Evolutionary conservation across 2,113 vertebrate genomes (phyloP), one percentile per base, ranked within the genome.

Genomic region (Nycticryphes semicollaris): DNA sequence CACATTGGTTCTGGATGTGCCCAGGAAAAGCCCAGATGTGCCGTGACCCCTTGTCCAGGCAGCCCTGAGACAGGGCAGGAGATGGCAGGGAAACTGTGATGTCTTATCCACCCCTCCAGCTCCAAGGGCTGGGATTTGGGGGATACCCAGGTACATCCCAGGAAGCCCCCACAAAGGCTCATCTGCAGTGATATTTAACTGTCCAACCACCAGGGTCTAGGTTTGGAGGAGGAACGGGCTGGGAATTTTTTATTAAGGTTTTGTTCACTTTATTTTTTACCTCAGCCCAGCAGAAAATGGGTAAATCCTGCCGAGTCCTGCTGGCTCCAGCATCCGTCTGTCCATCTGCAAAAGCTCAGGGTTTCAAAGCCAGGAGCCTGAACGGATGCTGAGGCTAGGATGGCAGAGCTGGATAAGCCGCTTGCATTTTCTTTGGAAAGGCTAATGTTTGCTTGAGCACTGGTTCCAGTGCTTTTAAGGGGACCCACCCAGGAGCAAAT

Each of bases 361-460:
- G 80, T 30, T 91, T 63, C 64, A 62, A 54, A 89, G 84, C 64
- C 20, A 11, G 87, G 77, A 94, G 87, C 76, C 2, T 3, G 53
- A 90, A 62, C 50, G n/a, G 94, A 94, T 74, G 83, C 93, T 67
- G 76, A 37, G 85, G 76, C 80, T 1, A 7, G 86, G 87, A 75
- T 75, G 69, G 91, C 81, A 54, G 79, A 63, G 64, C 93, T 83
- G 79, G 83, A 77, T 94, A 94, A 95, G 83, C 80, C 1, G 5
- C 90, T 78, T 77, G 64, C 23, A 2, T 84, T 89, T 88, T 73
- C 86, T 89, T 94, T 94, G 94, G 96, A 94, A 93, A 91, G 86
- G 80, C 73, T 86, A 60, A 59, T 92, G 91, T 91, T 94, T 94
- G 89, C 84, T 77, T 5, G 88, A 94, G 82, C 87, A 69, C 31